These are phyloP conservation scores for Cyprinodon variegatus DNA, from an alignment of 2,113 vertebrate species.

Conservation along the genomic window DNA sequence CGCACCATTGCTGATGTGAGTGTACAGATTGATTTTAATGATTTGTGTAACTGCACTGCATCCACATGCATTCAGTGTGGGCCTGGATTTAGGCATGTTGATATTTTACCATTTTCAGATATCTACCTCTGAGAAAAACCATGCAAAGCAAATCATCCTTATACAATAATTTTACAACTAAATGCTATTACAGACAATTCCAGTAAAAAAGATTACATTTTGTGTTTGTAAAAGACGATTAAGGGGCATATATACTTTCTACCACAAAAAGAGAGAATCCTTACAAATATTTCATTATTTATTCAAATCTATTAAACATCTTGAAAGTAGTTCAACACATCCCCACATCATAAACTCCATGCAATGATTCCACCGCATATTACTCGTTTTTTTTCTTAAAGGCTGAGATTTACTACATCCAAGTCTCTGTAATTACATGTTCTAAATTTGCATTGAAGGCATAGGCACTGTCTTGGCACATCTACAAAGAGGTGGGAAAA, in stretches of 20 bases:
- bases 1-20: too few relatives aligned
- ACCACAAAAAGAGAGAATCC: not conserved
- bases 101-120: too few relatives aligned
- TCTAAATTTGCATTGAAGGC: constrained; percentile 71
- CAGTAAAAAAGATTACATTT: not conserved
- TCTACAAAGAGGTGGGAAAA: constrained; percentile 67
- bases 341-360: constrained; percentile 62
- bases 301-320: constrained; percentile 25
- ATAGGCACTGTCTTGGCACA: constrained; percentile 65
- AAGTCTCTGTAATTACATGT: constrained; percentile 75
- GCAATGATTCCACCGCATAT: constrained; percentile 60
- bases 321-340: constrained; percentile 48
- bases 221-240: too few relatives aligned
- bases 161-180: not conserved
- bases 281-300: constrained; percentile 6
- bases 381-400: constrained; percentile 64
- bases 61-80: too few relatives aligned
- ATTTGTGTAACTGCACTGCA: too few relatives aligned
- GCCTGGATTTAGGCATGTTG: too few relatives aligned
- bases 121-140: too few relatives aligned
- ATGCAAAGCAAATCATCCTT: too few relatives aligned
- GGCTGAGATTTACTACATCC: constrained; percentile 74
- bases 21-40: too few relatives aligned
- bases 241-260: not conserved
- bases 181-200: not conserved